Base-by-base conservation (phyloP, 2,797 vertebrate genomes). In the Molossus alvarezi region DNA sequence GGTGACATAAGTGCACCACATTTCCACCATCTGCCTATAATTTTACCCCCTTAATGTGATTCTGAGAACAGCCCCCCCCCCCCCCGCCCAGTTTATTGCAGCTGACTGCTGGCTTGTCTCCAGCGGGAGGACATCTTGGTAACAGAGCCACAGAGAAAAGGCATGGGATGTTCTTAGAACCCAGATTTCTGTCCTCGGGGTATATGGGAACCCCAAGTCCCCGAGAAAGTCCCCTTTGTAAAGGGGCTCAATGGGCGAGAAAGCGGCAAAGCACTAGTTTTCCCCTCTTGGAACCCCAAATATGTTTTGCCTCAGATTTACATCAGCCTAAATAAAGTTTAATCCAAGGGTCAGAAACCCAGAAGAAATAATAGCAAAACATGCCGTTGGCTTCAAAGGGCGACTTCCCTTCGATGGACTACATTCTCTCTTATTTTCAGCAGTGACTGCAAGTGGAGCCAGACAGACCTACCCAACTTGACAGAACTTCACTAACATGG, bases 291-390 rank as follows among this genome's bases (percentile, higher is more conserved):
- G 15, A 88, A 33, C 4, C 33, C 17, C 6, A 75, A 12, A 25
- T 84, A 60, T 69, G 45, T 72, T 88, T 81, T 57, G 15, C 53
- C 14, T 94, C 51, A 75, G 57, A 48, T 84, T 92, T 82, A 86
- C 3, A 72, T 41, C 18, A 80, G 27, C 2, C 37, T 17, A 51
- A 79, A 90, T 45, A 45, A 45, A 45, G 4, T 69, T 72, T 33
- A 91, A 81, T 18, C 5, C 29, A 51, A 77, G 4, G 17, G 25
- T 58, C 57, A 89, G 71, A 82, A 67, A 73, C 48, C 72, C 73
- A 65, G 2, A 57, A 83, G 21, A 95, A 94, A 69, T 67, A 37
- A 57, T 11, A 71, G 9, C 21, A 85, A n/a, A 67, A 57, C 7
- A 17, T 45, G 48, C 60, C 27, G 51, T 23, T 81, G 72, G 53